Conservation (phyloP, 2,888 invertebrate species). For the Seira sanloemensis region DNA sequence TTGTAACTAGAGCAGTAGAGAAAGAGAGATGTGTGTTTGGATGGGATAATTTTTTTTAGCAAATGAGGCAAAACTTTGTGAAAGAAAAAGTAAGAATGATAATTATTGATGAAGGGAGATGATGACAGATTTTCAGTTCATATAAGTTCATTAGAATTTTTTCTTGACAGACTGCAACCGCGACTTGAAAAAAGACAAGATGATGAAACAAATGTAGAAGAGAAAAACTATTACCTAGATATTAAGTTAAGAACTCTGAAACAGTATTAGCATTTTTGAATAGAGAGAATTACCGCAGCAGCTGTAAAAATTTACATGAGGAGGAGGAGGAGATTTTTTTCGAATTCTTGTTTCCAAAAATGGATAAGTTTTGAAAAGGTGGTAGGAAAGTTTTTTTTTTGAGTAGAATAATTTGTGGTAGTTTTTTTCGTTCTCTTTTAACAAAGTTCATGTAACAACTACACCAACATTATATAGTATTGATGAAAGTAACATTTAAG, state of each 20-base stretch:
- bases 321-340: not conserved
- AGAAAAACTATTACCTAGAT: conserved; percentile 5
- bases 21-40: not conserved
- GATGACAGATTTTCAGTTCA: conserved; percentile 2
- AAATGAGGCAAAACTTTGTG: not conserved
- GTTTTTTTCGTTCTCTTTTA: not conserved
- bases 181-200: too few relatives aligned
- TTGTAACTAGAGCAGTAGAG: too few relatives aligned
- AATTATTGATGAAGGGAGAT: not conserved
- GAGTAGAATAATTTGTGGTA: not conserved
- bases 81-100: not conserved
- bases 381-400: conserved; percentile 20
- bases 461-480: conserved; percentile 7
- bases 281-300: conserved; percentile 7
- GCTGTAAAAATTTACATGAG: not conserved
- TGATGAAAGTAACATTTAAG: not conserved
- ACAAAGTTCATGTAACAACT: not conserved
- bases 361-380: not conserved
- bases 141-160: not conserved
- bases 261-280: not conserved
- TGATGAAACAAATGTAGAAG: not conserved
- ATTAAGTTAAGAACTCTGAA: not conserved
- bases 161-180: not conserved
- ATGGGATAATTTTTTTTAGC: not conserved
- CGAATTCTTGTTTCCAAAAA: not conserved